phyloP scores from a whole-genome alignment of 1,140 invertebrate genomes.

The Pemphigus obesinymphae region DNA sequence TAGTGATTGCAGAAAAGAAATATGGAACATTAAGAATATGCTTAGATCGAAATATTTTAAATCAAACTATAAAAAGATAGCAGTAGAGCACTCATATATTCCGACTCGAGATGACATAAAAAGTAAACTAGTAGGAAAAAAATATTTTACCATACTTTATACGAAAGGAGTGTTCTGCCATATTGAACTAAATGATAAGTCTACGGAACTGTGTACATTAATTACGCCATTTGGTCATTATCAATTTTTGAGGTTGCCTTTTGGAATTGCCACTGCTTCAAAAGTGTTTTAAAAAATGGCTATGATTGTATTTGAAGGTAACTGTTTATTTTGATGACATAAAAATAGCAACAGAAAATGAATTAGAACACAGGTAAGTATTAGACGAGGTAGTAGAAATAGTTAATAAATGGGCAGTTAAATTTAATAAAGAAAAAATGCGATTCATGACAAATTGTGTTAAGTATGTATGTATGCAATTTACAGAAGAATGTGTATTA shows the following conservation, averaged over 20 bases:
- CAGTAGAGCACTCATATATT: conserved; percentile 31
- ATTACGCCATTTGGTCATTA: too few species aligned
- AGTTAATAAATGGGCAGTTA: too few species aligned
- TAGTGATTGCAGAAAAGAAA: conserved; percentile 50
- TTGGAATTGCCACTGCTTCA: too few species aligned
- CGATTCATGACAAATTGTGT: conserved; percentile 46
- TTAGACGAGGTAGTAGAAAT: conserved; percentile 49
- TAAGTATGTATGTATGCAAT: conserved; percentile 48
- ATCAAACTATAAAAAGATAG: conserved; percentile 40
- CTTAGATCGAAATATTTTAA: conserved; percentile 49
- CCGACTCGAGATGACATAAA: conserved; percentile 42
- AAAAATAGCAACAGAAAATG: conserved; percentile 45
- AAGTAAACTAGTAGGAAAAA: conserved; percentile 34
- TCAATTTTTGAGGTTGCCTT: too few species aligned
- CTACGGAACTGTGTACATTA: too few species aligned
- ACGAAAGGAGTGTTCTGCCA: conserved; percentile 45
- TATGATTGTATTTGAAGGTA: not conserved
- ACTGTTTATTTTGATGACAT: too few species aligned
- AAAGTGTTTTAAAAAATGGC: conserved; percentile 12
- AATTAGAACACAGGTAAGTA: conserved; percentile 48
- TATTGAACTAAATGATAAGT: conserved; percentile 42
- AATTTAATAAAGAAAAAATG: conserved; percentile 49
- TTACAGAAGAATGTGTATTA: too few species aligned
- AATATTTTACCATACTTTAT: conserved; percentile 43
- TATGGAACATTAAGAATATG: conserved; percentile 49